Base-by-base conservation (phyloP, 1,140 invertebrate genomes). In the Drosophila pseudoananassae region DNA sequence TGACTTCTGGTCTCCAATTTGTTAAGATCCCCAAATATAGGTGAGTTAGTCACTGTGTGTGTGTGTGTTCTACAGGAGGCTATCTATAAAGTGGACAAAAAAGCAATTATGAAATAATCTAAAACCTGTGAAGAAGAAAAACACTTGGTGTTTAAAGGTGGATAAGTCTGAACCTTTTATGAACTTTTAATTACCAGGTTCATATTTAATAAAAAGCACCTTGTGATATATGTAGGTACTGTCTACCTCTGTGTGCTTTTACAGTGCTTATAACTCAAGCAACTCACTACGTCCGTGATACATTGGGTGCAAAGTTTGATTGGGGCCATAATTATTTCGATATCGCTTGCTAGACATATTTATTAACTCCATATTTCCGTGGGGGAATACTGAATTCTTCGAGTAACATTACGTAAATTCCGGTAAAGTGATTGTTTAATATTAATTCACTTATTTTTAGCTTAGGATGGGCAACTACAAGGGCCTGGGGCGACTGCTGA, bases 401-500 rank as follows among this genome's bases (percentile, higher is more conserved):
- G 0, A 36, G 33, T 33, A 14, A 45, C 46, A 36, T 74, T 75
- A 75, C 71, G 71, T 75, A 75, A 75, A 75, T 17, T 36, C 2
- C 45, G 23, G n/a, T 52, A 56, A 17, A 45, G 4, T 10, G 9
- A 29, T 29, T 38, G 8, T 25, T 36, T 43, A 14, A 23, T 53
- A 78, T 25, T 46, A 7, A 31, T 31, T 2, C 15, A 31, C 57
- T 47, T 75, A 58, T 54, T 51, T 51, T 61, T 83, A 46, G 45
- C 45, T 33, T 45, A 53, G 17, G 15, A 91, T 91, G 90, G 65
- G 63, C 43, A 57, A 72, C 17, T 27, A 78, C 15, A 68, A 61
- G 47, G 73, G 76, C 4, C 33, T 91, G 47, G 88, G 95, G 56
- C 96, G 97, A 90, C 92, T 98, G 78, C 93, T 97, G 91, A 94